phyloP scores from a whole-genome alignment of 2,888 invertebrate genomes.

The Cantharis flavilabris region DNA sequence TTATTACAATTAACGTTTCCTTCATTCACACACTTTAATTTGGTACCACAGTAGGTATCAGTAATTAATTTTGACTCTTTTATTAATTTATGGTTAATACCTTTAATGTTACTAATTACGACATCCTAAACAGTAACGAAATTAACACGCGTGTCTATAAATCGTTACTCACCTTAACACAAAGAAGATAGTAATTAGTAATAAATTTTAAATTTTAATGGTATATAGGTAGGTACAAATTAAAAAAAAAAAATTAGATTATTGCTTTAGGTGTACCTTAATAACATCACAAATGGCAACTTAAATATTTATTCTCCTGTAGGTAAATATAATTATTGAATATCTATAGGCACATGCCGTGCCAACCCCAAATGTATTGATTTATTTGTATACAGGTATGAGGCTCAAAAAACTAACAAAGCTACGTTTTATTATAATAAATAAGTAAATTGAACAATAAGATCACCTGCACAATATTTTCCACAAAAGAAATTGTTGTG shows the following conservation, averaged over 20 bases:
- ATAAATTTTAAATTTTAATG: not conserved
- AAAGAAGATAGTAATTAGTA: not conserved
- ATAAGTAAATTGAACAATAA: not conserved
- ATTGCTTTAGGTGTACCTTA: not conserved
- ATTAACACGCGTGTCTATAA: not conserved
- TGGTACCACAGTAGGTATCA: not conserved
- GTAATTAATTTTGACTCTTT: not conserved
- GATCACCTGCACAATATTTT: not conserved
- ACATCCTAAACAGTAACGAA: not conserved
- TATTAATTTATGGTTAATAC: not conserved
- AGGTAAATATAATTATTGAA: conserved; percentile 37
- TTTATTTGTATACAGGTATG: conserved; percentile 33
- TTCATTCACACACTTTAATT: not conserved
- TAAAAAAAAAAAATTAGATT: not conserved
- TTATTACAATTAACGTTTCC: not conserved
- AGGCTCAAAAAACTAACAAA: conserved; percentile 16
- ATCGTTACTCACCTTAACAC: not conserved
- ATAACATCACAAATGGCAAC: not conserved
- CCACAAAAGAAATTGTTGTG: not conserved
- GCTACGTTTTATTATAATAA: not conserved
- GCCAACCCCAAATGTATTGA: conserved; percentile 38
- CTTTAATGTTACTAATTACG: not conserved
- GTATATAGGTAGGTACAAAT: not conserved
- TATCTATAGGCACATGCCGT: conserved; percentile 38
- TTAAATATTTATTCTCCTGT: conserved; percentile 11